A percentile compares a stretch with the other conserved stretches of the same genome.
phyloP scores from a whole-genome alignment of 2,113 vertebrate genomes.

The Gymnarchus niloticus region DNA sequence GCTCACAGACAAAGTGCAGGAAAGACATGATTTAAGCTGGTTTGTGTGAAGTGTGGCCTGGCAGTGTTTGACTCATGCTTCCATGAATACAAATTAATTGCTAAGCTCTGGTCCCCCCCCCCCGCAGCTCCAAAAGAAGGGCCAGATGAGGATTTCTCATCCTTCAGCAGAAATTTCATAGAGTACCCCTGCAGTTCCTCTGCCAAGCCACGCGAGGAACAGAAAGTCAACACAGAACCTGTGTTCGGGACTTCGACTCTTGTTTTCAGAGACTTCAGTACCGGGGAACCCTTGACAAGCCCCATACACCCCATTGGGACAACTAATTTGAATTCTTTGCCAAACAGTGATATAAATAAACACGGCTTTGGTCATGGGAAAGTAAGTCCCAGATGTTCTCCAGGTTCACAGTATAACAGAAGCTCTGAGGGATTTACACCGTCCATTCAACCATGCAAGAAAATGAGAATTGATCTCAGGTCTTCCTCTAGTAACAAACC shows the following conservation, averaged over 20 bases:
- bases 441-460: constrained; percentile 73
- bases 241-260: constrained; percentile 80
- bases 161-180: constrained; percentile 59
- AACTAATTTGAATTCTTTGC: constrained; percentile 49
- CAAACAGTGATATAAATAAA: constrained; percentile 48
- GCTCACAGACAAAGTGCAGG: neutral
- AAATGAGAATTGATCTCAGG: constrained; percentile 71
- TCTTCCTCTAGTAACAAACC: constrained; percentile 47
- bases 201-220: constrained; percentile 66
- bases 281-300: constrained; percentile 46
- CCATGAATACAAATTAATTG: constrained; percentile 16
- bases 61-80: neutral
- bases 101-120: constrained; percentile 4
- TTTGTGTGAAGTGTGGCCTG: neutral
- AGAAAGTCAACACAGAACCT: constrained; percentile 83
- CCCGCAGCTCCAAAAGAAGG: constrained; percentile 53
- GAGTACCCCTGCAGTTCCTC: constrained; percentile 81
- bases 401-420: constrained; percentile 55
- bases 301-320: constrained; percentile 37
- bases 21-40: neutral
- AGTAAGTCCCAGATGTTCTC: constrained; percentile 56
- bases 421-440: constrained; percentile 50
- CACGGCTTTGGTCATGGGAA: constrained; percentile 48
- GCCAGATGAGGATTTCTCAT: constrained; percentile 43
- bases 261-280: constrained; percentile 73